phyloP scores from a whole-genome alignment of 2,888 invertebrate species.

The Ophonus ardosiacus region DNA sequence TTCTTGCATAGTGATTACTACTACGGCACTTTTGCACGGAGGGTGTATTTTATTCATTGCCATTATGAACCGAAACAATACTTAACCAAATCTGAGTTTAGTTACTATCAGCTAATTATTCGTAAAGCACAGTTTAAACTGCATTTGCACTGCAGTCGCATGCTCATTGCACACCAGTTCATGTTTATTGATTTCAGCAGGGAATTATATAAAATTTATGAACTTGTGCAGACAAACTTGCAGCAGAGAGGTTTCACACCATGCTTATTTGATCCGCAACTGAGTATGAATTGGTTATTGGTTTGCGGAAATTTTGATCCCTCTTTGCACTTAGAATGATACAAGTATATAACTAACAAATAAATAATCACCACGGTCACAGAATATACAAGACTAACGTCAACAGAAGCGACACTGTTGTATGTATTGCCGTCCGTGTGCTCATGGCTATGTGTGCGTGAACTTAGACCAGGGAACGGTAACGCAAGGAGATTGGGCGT shows the following conservation, averaged over 20 bases:
- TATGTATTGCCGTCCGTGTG: no score
- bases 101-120: slow-evolving; percentile 17
- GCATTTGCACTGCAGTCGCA: slow-evolving; percentile 23
- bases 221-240: slow-evolving; percentile 28
- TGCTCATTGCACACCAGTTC: slow-evolving; percentile 13
- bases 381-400: no score
- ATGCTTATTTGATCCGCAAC: background rate
- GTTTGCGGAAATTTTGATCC: no score
- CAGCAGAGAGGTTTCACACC: background rate
- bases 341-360: no score
- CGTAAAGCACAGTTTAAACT: slow-evolving; percentile 39
- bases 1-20: background rate
- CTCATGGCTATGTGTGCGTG: no score
- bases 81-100: slow-evolving; percentile 19
- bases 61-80: slow-evolving; percentile 13
- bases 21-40: background rate
- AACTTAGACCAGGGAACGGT: no score
- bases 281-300: background rate
- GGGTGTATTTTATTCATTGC: slow-evolving; percentile 7
- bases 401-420: no score
- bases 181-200: slow-evolving; percentile 43
- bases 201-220: slow-evolving; percentile 46
- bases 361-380: no score
- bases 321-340: no score
- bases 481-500: no score